A percentile compares a stretch with the other conserved stretches of the same genome.
These are phyloP conservation scores for Subacronicta megacephala DNA, from an alignment of 2,888 invertebrate genomes.

Conservation along the genomic window DNA sequence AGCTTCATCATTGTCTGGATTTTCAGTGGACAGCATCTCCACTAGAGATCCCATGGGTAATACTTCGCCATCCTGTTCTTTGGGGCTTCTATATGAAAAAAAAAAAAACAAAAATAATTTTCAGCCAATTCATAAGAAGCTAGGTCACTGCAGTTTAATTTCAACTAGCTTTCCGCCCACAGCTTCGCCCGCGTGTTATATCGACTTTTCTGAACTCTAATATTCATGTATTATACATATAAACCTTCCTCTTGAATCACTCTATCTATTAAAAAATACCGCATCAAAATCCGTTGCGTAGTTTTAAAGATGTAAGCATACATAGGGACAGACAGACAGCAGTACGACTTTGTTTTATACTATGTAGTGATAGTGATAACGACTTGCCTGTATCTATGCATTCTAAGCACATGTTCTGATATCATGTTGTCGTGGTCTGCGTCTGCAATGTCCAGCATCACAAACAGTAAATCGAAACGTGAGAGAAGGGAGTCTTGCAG, in stretches of 20 bases:
- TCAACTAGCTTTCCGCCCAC: no score
- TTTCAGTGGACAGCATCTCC: conserved; percentile 96
- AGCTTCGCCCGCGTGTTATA: no score
- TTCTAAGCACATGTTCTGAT: conserved; percentile 98
- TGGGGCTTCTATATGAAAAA: conserved; percentile 91
- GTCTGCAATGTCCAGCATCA: conserved; percentile 98
- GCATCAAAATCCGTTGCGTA: no score
- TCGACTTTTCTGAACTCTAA: no score
- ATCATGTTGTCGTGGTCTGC: conserved; percentile 97
- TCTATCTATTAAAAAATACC: no score
- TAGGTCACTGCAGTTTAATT: background rate
- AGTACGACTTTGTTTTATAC: no score
- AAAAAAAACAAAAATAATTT: background rate
- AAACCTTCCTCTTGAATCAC: no score
- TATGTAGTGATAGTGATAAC: no score
- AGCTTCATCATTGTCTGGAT: conserved; percentile 92
- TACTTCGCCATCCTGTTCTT: conserved; percentile 98
- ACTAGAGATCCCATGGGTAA: conserved; percentile 95
- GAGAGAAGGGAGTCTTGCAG: conserved; percentile 98
- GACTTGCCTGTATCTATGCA: conserved; percentile 96
- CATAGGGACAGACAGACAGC: no score
- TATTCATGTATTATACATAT: no score
- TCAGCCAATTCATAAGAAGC: background rate
- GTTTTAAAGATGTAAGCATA: no score
- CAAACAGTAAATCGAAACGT: conserved; percentile 99